Evolutionary conservation across 1,140 invertebrate genomes (phyloP).

Genomic region (Halesus radiatus): DNA sequence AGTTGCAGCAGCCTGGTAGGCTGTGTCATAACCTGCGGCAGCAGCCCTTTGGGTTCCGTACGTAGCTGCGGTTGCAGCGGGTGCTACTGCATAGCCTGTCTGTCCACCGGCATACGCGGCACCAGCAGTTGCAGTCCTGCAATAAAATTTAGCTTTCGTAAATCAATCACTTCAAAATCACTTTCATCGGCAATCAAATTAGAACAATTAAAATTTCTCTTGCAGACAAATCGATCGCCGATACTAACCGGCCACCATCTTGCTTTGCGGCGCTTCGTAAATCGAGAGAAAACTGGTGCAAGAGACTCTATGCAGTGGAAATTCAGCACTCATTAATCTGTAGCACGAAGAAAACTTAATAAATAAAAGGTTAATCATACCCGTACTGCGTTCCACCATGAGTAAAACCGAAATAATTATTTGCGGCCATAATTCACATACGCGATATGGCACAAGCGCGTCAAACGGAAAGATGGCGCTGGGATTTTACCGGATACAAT

Average conservation of each 20-base stretch:
- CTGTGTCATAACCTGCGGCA: conserved; percentile 82
- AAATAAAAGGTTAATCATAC: conserved; percentile 70
- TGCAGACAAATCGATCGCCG: conserved; percentile 45
- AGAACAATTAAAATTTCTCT: background rate
- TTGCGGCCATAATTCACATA: conserved; percentile 83
- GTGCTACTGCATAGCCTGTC: conserved; percentile 86
- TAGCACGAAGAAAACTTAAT: conserved; percentile 39
- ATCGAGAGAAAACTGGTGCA: conserved; percentile 58
- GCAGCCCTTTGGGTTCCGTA: conserved; percentile 83
- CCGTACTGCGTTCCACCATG: conserved; percentile 92
- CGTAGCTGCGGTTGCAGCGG: conserved; percentile 81
- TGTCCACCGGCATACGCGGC: conserved; percentile 85
- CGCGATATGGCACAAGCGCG: conserved; percentile 43
- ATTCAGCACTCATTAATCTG: conserved; percentile 50
- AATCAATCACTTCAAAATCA: background rate
- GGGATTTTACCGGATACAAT: conserved; percentile 6
- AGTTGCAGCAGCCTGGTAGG: conserved; percentile 80
- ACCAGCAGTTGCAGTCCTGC: conserved; percentile 74
- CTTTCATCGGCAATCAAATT: background rate
- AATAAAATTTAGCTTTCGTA: conserved; percentile 52
- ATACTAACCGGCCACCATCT: conserved; percentile 45
- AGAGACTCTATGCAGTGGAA: conserved; percentile 59
- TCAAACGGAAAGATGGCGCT: conserved; percentile 45
- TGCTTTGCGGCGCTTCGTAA: conserved; percentile 44
- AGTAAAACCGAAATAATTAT: conserved; percentile 94